These are phyloP conservation scores for Channa argus DNA, from an alignment of 2,113 vertebrate species.

Conservation along the genomic window DNA sequence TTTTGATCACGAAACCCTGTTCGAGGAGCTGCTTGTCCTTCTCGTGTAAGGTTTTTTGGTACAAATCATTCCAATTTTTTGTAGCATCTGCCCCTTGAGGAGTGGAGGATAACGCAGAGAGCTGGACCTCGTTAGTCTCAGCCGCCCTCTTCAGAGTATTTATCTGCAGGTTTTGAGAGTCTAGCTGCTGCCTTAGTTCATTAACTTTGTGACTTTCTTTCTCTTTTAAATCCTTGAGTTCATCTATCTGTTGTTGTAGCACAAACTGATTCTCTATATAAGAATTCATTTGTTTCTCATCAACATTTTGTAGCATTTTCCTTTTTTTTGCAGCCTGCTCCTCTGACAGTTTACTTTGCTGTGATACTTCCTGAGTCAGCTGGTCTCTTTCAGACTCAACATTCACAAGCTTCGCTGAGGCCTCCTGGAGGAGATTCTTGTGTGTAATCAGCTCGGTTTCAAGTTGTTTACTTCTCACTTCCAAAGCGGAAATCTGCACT, in stretches of 20 bases:
- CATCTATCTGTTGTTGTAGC: constrained; percentile 72
- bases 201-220: constrained; percentile 52
- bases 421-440: constrained; percentile 72
- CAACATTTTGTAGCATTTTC: constrained; percentile 47
- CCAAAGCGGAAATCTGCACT: constrained; percentile 65
- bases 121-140: constrained; percentile 77
- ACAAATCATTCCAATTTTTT: constrained; percentile 82
- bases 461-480: constrained; percentile 63
- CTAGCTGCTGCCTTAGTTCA: constrained; percentile 75
- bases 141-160: constrained; percentile 80
- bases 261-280: constrained; percentile 74
- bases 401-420: constrained; percentile 64
- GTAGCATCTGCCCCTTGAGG: constrained; percentile 79
- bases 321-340: constrained; percentile 60
- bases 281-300: constrained; percentile 70
- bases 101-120: constrained; percentile 81
- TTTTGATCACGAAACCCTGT: constrained; percentile 77
- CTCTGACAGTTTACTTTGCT: constrained; percentile 66
- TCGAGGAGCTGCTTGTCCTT: constrained; percentile 87
- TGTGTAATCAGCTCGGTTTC: constrained; percentile 72
- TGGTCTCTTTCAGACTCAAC: constrained; percentile 78
- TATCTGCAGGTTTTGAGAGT: constrained; percentile 76
- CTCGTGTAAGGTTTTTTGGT: constrained; percentile 82
- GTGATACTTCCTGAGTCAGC: constrained; percentile 72
- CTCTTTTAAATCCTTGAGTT: constrained; percentile 76